Conservation (phyloP, 1,140 invertebrate genomes). For the Stenopsyche tienmushanensis region DNA sequence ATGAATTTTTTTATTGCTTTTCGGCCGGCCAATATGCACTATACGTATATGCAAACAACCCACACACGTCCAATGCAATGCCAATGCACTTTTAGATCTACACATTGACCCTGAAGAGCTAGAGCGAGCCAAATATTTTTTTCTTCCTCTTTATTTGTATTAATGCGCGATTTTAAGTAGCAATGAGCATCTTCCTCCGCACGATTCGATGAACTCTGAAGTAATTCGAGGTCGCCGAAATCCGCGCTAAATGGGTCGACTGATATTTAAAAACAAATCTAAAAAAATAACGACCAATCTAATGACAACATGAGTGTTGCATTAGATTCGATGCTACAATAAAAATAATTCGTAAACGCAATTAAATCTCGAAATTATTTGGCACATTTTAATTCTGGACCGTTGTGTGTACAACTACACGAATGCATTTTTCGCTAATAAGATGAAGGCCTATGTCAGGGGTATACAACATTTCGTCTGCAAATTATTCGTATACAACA, state of each 20-base stretch:
- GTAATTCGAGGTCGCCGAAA: no score
- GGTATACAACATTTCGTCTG: background rate
- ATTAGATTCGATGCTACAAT: no score
- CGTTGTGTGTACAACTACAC: conserved; percentile 22
- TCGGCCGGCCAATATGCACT: conserved; percentile 37
- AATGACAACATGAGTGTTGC: background rate
- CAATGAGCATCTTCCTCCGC: no score
- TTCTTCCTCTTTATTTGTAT: background rate
- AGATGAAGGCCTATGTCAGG: conserved; percentile 22
- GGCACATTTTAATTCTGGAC: conserved; percentile 8
- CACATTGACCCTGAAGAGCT: conserved; percentile 6
- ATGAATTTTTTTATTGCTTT: conserved; percentile 33
- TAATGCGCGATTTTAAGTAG: no score
- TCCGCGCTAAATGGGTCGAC: no score
- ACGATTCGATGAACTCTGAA: no score
- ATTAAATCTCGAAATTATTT: background rate
- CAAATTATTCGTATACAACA: background rate
- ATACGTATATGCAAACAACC: conserved; percentile 20
- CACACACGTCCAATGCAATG: conserved; percentile 23
- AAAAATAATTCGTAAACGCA: no score
- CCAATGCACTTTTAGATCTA: conserved; percentile 40
- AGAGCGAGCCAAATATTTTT: conserved; percentile 11
- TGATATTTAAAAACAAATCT: background rate
- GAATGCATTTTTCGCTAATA: conserved; percentile 35
- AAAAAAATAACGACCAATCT: background rate